Percentiles rank a stretch among this genome's conserved stretches.
phyloP scores from a whole-genome alignment of 2,113 vertebrate genomes.

The Pyrgilauda ruficollis region DNA sequence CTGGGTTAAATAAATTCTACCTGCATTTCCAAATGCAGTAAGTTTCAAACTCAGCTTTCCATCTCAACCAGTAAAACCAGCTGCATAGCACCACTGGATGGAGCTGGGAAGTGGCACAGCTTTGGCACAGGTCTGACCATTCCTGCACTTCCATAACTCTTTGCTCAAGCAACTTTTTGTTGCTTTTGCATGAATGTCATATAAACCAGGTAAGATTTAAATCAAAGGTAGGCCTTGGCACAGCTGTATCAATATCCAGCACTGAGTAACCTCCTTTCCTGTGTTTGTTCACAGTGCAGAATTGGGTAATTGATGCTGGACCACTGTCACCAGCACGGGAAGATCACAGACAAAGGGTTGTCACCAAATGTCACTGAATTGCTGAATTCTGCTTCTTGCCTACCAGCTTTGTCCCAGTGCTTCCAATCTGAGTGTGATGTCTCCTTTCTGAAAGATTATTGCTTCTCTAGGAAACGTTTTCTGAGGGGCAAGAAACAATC shows the following conservation, averaged over 20 bases:
- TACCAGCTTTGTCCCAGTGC: neutral
- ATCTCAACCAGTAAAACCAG: neutral
- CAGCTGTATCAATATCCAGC: neutral
- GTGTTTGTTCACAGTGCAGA: neutral
- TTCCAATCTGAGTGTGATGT: neutral
- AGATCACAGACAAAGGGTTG: neutral
- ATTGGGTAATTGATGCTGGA: neutral
- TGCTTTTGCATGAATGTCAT: neutral
- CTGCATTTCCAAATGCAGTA: neutral
- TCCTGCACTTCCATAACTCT: neutral
- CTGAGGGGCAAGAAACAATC: neutral
- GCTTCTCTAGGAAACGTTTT: slow-evolving; percentile 29
- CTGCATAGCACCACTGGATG: neutral
- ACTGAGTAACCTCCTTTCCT: neutral
- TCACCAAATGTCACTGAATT: neutral
- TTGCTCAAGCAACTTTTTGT: neutral
- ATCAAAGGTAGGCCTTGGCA: neutral
- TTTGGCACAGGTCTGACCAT: neutral
- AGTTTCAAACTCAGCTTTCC: neutral
- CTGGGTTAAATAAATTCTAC: neutral
- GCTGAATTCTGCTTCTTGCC: neutral
- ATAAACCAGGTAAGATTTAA: neutral
- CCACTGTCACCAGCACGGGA: neutral
- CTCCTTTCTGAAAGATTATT: slow-evolving; percentile 40
- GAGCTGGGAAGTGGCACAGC: neutral